These are phyloP conservation scores for Babyrousa celebensis DNA, from an alignment of 2,797 vertebrate species.

Conservation along the genomic window DNA sequence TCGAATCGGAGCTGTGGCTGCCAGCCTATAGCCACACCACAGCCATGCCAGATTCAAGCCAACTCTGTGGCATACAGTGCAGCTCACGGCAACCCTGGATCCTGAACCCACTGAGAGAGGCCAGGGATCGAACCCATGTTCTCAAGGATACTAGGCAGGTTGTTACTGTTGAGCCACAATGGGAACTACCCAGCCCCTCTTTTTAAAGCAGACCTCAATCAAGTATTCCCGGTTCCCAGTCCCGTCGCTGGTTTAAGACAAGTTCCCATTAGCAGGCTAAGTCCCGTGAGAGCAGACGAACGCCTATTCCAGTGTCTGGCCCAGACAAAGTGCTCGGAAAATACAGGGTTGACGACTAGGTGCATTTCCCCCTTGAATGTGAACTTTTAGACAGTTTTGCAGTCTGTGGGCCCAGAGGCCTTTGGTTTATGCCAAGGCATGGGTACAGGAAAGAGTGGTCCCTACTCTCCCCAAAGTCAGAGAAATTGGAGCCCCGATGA, in stretches of 20 bases:
- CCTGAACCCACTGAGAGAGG: too few species aligned
- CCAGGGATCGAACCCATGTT: too few species aligned
- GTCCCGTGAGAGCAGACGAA: fast-evolving
- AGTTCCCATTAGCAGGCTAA: neutral
- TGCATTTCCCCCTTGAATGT: fast-evolving
- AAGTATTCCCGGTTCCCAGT: neutral
- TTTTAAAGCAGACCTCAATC: neutral
- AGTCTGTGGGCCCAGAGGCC: neutral
- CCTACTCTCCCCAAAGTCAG: neutral
- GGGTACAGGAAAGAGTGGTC: neutral
- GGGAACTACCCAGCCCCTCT: too few species aligned
- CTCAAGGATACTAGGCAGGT: too few species aligned
- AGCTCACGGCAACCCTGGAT: too few species aligned
- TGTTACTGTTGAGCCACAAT: too few species aligned
- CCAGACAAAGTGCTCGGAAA: neutral
- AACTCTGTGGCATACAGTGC: too few species aligned
- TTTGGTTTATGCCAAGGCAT: neutral
- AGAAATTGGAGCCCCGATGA: neutral
- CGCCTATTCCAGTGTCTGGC: neutral
- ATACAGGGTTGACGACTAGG: fast-evolving
- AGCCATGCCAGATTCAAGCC: too few species aligned
- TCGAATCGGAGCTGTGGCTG: too few species aligned
- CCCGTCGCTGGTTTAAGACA: neutral
- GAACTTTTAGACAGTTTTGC: neutral
- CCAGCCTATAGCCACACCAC: too few species aligned